phyloP scores from a whole-genome alignment of 2,797 vertebrate genomes.

The Rhincodon typus region DNA sequence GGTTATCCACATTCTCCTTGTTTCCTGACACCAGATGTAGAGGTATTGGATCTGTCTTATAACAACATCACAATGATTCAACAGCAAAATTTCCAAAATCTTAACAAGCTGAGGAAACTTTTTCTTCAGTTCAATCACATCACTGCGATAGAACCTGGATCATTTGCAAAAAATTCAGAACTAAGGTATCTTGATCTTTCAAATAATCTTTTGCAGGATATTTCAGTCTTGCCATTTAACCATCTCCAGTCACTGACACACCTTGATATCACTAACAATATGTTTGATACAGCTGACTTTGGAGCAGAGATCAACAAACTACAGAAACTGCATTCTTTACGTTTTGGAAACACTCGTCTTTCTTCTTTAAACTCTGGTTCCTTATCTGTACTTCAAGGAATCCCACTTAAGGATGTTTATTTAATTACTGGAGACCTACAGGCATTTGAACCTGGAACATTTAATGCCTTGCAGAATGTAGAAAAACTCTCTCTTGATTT shows the following conservation, averaged over 20 bases:
- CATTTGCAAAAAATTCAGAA: slow-evolving; percentile 37
- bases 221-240: slow-evolving; percentile 37
- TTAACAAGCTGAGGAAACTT: slow-evolving; percentile 31
- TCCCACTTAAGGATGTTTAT: slow-evolving; percentile 37
- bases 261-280: slow-evolving; percentile 39
- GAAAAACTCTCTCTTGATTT: slow-evolving; percentile 37
- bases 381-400: not conserved
- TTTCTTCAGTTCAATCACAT: slow-evolving; percentile 37
- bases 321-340: slow-evolving; percentile 34
- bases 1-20: slow-evolving; percentile 35
- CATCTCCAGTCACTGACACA: slow-evolving; percentile 32
- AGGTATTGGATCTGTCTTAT: slow-evolving; percentile 35
- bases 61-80: slow-evolving; percentile 38
- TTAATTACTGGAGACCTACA: slow-evolving; percentile 35
- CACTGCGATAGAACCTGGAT: slow-evolving; percentile 12
- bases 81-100: slow-evolving; percentile 26
- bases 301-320: slow-evolving; percentile 27
- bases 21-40: not conserved
- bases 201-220: slow-evolving; percentile 34
- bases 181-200: slow-evolving; percentile 38
- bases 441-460: slow-evolving; percentile 27
- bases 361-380: slow-evolving; percentile 14
- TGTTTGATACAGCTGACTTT: not conserved
- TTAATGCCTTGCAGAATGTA: slow-evolving; percentile 21
- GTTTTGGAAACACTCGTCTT: slow-evolving; percentile 30